Conservation (phyloP, 2,113 vertebrate genomes). For the Chinchilla lanigera region DNA sequence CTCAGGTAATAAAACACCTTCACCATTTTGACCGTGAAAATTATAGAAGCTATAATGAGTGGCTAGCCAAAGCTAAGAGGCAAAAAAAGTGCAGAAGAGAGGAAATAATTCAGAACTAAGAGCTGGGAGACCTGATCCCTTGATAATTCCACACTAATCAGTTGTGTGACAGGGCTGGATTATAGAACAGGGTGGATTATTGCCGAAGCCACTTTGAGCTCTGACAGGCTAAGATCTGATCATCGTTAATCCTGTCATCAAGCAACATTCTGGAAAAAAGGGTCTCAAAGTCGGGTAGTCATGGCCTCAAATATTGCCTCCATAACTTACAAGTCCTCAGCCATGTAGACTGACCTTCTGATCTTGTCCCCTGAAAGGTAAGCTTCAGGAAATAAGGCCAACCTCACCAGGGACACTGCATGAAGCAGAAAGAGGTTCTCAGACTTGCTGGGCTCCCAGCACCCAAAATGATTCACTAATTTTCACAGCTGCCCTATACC, state of each 20-base stretch:
- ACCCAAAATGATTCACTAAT: not conserved
- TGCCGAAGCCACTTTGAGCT: not conserved
- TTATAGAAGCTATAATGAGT: not conserved
- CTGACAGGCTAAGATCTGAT: not conserved
- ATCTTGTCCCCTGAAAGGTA: not conserved
- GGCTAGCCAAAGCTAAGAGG: not conserved
- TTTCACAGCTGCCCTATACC: not conserved
- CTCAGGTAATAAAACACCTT: slow-evolving; percentile 21
- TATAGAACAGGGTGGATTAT: not conserved
- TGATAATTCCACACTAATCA: not conserved
- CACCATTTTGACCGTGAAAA: not conserved
- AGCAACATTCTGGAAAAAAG: not conserved
- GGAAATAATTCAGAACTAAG: not conserved
- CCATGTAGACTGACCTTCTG: not conserved
- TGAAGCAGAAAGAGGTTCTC: not conserved
- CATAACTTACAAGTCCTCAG: not conserved
- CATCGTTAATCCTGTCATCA: not conserved
- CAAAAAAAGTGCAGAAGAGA: not conserved
- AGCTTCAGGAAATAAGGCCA: not conserved
- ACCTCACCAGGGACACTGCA: not conserved
- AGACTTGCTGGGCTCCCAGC: not conserved
- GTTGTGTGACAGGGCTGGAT: not conserved
- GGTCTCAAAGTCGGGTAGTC: not conserved
- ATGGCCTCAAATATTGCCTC: not conserved
- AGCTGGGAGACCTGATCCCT: not conserved